Base-by-base conservation (phyloP, 2,113 vertebrate species). In the Perccottus glenii region DNA sequence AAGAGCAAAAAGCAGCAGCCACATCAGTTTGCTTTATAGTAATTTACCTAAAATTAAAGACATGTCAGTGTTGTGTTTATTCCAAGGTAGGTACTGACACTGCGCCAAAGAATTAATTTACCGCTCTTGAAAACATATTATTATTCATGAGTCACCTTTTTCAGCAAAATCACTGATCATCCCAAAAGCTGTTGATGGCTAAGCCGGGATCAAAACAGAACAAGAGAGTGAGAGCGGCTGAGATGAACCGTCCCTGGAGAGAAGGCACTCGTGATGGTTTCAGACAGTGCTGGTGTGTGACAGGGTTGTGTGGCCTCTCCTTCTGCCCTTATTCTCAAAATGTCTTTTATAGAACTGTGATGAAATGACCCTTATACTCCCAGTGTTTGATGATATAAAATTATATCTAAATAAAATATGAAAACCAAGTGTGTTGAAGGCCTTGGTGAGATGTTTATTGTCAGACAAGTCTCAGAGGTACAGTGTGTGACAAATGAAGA, bases 61-160 rank as follows among this genome's bases (percentile, higher is more conserved):
- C 61, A 4, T 53, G 70, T 82, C 72, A 77, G 10, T 59, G 69
- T 19, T 63, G 58, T 74, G 56, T 82, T 82, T 69, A 66, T 15
- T 75, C 53, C 66, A 64, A 79, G 27, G 53, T 55, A 35, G 59
- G 66, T 60, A 77, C 66, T 75, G 77, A 77, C 64, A 76, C 32
- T 4, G 60, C 4, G 48, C 75, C 75, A 78, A 76, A 83, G 61
- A 86, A 82, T 82, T 75, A 66, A 85, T 87, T 85, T 77, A 69
- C 44, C 46, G 44, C 59, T 45, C 69, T 80, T 61, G 63, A 76
- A 84, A 82, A 73, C 55, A 71, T 45, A 78, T 85, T 64, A 84
- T 83, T 83, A 85, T 84, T 87, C 75, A 88, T 79, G 81, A 85
- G 67, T 84, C 75, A 85, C 84, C 79, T 81, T 81, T 85, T 59